Evolutionary conservation across 2,797 vertebrate genomes (phyloP).

Genomic region (Sebastiscus tertius): DNA sequence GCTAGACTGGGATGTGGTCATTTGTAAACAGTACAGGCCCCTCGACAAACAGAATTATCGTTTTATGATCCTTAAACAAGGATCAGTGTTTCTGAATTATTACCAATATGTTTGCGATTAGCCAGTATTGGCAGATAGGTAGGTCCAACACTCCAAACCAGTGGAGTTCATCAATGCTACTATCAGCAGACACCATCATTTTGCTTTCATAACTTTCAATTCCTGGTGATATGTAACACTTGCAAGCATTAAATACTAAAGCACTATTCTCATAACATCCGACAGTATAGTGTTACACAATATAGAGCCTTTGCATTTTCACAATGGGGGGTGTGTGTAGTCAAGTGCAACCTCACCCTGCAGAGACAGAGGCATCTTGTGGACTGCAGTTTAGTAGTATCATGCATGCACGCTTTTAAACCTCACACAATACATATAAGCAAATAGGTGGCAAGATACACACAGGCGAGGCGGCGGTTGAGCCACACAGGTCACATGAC

Average conservation of each 20-base stretch:
- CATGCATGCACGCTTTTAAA: too few relatives aligned
- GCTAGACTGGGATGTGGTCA: background rate
- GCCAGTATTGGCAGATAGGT: background rate
- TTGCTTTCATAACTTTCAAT: background rate
- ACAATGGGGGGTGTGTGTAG: background rate
- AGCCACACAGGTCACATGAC: constrained; percentile 13
- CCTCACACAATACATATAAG: background rate
- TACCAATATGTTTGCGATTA: background rate
- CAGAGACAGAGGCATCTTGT: background rate
- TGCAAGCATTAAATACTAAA: background rate
- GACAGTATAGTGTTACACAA: background rate
- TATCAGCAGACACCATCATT: background rate
- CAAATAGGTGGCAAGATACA: background rate
- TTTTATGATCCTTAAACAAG: background rate
- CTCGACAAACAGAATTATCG: background rate
- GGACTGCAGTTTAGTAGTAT: too few relatives aligned
- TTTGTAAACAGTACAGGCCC: background rate
- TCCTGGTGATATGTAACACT: background rate
- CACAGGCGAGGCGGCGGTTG: constrained; percentile 1
- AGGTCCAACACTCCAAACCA: background rate
- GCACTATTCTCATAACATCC: background rate
- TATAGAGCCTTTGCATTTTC: background rate
- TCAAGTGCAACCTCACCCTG: background rate
- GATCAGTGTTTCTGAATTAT: background rate
- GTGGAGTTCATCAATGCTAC: background rate